Base-by-base conservation (phyloP, 2,888 invertebrate species). In the Nebria brevicollis region DNA sequence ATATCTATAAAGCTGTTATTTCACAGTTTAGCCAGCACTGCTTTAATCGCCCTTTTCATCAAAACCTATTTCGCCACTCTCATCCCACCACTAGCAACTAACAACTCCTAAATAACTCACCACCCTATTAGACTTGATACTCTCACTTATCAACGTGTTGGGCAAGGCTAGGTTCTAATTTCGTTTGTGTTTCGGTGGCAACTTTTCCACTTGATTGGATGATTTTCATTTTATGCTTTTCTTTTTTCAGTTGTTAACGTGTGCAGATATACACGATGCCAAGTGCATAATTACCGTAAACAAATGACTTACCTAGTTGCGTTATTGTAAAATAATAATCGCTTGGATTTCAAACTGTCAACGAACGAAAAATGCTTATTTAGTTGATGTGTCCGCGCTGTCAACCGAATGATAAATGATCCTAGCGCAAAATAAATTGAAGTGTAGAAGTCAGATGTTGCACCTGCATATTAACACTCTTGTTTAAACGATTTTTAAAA, bases 111-210 rank as follows among this genome's bases (percentile, higher is more conserved):
- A 75, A 80, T 80, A 80, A 75, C 80, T 80, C 80, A 72, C 80
- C 80, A 75, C 75, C 80, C 75, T 72, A 80, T 80, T 80, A 80
- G 80, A 15, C 43, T 70, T 70, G 79, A 75, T 80, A 75, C 75
- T 80, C 75, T 75, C 80, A 80, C 80, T 80, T 80, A 75, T 80
- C 80, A 80, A 80, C 80, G 75, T 79, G 80, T 80, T 80, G 64
- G 66, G 75, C 75, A 68, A 79, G 68, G 25, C 75, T 54, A 26
- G 25, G 11, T 41, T 64, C 80, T 75, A 80, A 80, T 80, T 80
- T 80, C 70, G 75, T 80, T 80, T 75, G 54, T 54, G 54, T 54
- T 54, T 54, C 54, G 54, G 54, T 54, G 54, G 54, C 54, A 54
- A 54, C 2, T 54, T 54, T 8, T 72, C 75, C 75, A 80, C 34